Evolutionary conservation across 2,797 vertebrate species (phyloP).

Genomic region (Enteromius paludinosus): DNA sequence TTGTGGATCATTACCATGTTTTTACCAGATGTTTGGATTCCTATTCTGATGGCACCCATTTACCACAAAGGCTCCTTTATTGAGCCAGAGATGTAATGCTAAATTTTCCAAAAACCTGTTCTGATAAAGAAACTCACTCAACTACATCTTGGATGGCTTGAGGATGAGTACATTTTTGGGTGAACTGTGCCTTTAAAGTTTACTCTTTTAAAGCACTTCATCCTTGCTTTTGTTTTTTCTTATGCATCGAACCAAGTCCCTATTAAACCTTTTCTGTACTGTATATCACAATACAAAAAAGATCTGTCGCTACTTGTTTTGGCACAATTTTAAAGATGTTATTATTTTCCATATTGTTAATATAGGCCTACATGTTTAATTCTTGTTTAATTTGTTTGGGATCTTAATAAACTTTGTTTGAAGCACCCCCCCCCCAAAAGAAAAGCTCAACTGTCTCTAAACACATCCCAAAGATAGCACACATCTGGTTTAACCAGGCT

Average conservation of each 20-base stretch:
- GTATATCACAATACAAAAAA: background rate
- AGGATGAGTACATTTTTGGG: background rate
- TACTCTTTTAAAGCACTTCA: background rate
- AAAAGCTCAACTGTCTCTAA: background rate
- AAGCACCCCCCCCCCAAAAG: background rate
- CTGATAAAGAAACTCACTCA: no score
- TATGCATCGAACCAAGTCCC: background rate
- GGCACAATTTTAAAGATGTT: background rate
- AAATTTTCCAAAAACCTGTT: background rate
- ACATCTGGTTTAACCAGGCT: slow-evolving; percentile 26
- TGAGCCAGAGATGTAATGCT: background rate
- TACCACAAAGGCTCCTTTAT: background rate
- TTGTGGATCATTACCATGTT: background rate
- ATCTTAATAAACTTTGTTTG: background rate
- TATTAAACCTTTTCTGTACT: background rate
- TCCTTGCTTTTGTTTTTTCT: background rate
- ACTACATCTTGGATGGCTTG: no score
- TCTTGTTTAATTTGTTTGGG: background rate
- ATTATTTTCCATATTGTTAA: background rate
- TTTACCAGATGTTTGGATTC: background rate
- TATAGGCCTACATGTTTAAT: background rate
- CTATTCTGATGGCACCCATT: background rate
- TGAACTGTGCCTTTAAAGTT: background rate
- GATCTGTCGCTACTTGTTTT: background rate
- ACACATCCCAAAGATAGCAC: slow-evolving; percentile 15